Evolutionary conservation across 2,113 vertebrate species (phyloP).

Genomic region (Ellobius talpinus): DNA sequence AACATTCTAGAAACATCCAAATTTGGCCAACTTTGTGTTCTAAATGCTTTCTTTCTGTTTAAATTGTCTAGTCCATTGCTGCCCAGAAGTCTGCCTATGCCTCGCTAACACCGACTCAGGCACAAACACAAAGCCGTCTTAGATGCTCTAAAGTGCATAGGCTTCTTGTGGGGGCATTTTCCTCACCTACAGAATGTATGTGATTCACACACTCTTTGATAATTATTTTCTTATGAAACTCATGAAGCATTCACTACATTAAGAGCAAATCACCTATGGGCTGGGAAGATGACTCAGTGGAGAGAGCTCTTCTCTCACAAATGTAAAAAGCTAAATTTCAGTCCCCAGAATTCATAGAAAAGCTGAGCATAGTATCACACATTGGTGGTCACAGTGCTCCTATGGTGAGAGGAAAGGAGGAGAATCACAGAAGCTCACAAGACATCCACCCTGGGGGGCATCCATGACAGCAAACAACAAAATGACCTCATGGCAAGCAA

Average conservation of each 20-base stretch:
- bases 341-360: neutral
- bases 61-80: neutral
- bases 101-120: neutral
- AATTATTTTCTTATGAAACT: slow-evolving; percentile 12
- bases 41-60: neutral
- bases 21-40: neutral
- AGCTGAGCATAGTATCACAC: neutral
- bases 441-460: neutral
- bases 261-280: neutral
- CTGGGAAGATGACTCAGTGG: neutral
- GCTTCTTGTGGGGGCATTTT: neutral
- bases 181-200: neutral
- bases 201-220: slow-evolving; percentile 44
- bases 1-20: neutral
- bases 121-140: neutral
- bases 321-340: neutral
- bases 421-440: neutral
- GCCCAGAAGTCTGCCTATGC: neutral
- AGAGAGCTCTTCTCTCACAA: neutral
- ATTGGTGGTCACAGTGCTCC: neutral
- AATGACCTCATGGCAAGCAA: neutral
- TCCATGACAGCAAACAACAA: no score
- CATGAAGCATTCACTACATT: neutral
- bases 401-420: no score
- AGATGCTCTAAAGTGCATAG: neutral